Conservation (phyloP, 2,888 invertebrate species). For the Aphidoletes aphidimyza region DNA sequence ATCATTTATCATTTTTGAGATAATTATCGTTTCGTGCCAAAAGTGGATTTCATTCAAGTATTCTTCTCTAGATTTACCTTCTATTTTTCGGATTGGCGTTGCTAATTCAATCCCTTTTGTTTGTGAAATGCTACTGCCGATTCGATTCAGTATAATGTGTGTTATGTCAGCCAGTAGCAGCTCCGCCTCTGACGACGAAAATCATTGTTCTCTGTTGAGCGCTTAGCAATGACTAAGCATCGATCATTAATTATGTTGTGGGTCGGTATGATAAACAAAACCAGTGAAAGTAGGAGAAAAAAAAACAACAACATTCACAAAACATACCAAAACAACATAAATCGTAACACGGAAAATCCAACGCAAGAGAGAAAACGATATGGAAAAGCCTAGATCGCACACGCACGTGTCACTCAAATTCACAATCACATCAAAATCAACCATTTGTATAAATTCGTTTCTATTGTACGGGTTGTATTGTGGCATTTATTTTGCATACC, state of each 20-base stretch:
- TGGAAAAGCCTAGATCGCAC: background rate
- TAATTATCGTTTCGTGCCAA: constrained; percentile 51
- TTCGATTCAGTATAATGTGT: constrained; percentile 39
- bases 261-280: constrained; percentile 42
- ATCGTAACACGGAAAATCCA: background rate
- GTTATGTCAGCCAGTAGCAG: no score
- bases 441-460: constrained; percentile 20
- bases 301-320: constrained; percentile 47
- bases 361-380: background rate
- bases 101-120: constrained; percentile 50
- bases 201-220: background rate
- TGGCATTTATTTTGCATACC: background rate
- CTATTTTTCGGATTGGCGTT: constrained; percentile 2
- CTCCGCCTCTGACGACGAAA: constrained; percentile 19
- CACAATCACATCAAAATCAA: constrained; percentile 41
- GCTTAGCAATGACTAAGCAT: constrained; percentile 44
- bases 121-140: background rate
- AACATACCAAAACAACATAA: constrained; percentile 31
- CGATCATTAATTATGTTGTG: constrained; percentile 51
- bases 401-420: constrained; percentile 47
- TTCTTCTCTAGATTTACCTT: constrained; percentile 10
- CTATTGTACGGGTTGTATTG: background rate
- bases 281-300: no score
- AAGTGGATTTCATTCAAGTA: constrained; percentile 44
- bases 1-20: constrained; percentile 49